phyloP scores from a whole-genome alignment of 2,888 invertebrate species.

The Dermolepida albohirtum region DNA sequence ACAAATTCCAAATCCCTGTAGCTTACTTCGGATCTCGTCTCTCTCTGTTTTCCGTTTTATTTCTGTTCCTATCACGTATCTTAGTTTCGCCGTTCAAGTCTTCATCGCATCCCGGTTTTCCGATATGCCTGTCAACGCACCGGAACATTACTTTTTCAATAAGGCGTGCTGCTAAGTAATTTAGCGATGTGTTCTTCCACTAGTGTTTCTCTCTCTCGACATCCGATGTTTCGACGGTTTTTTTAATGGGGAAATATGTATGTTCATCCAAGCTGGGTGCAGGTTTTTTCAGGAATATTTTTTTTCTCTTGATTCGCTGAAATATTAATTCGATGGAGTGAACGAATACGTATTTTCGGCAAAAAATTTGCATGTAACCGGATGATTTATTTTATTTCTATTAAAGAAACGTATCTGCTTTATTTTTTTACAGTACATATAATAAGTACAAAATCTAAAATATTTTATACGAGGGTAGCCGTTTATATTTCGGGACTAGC shows the following conservation, averaged over 20 bases:
- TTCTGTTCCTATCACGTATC: too few species aligned
- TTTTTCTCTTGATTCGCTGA: conserved; percentile 19
- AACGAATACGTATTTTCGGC: conserved; percentile 15
- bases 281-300: conserved; percentile 14
- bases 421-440: too few species aligned
- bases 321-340: conserved; percentile 35
- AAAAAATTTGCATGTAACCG: conserved; percentile 22
- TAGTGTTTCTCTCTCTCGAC: conserved; percentile 2
- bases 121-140: conserved; percentile 16
- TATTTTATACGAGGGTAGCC: too few species aligned
- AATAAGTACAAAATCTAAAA: too few species aligned
- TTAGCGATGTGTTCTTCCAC: conserved; percentile 29
- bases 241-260: conserved; percentile 26
- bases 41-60: too few species aligned
- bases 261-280: conserved; percentile 19
- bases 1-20: too few species aligned
- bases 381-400: conserved; percentile 29
- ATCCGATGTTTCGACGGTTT: conserved; percentile 30
- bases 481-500: too few species aligned
- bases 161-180: conserved; percentile 34
- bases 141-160: conserved; percentile 38
- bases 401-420: not conserved
- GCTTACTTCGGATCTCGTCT: too few species aligned
- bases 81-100: not conserved
- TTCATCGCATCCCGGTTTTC: conserved; percentile 5